Base-by-base conservation (phyloP, 2,113 vertebrate genomes). In the Xenopus borealis region DNA sequence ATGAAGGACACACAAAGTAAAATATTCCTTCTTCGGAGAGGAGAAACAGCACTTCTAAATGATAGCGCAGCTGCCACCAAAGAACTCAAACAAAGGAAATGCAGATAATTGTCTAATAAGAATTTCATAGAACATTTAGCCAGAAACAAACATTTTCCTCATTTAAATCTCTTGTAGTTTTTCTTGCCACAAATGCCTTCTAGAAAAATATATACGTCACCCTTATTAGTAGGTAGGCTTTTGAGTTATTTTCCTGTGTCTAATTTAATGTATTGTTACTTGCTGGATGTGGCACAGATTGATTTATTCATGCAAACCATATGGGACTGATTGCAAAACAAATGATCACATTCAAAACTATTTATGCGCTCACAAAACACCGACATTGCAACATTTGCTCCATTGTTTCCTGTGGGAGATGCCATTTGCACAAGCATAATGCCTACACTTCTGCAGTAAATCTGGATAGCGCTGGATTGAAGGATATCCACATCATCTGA, bases 311-410 rank as follows among this genome's bases (percentile, higher is more conserved):
- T 64, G 67, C 62, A 59, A 77, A 70, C 74, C 74, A 77, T 77
- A 77, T 77, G 74, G 74, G 74, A 77, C 74, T 77, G 74, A 77
- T 77, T 77, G 74, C 74, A 77, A 77, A 77, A 77, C 74, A 77
- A 77, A 77, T 75, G 65, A 75, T 75, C 74, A 70, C 74, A 77
- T 77, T 77, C 67, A 77, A 70, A 64, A 77, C 74, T 69, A 77
- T 77, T 77, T 77, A 77, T 77, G 74, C 59, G 70, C 65, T 77
- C 61, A 70, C 74, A 77, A 77, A 77, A 45, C 23, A 40, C 74
- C 59, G 70, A 77, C 73, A 77, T 70, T 70, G 74, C 69, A 61
- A 66, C 74, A 77, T 77, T 76, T 77, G 74, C 74, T 70, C 66
- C 55, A 77, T 77, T 76, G 73, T 77, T 77, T 77, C 14, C 58